These are phyloP conservation scores for Clarias fuscus DNA, from an alignment of 2,797 vertebrate genomes.

Conservation along the genomic window DNA sequence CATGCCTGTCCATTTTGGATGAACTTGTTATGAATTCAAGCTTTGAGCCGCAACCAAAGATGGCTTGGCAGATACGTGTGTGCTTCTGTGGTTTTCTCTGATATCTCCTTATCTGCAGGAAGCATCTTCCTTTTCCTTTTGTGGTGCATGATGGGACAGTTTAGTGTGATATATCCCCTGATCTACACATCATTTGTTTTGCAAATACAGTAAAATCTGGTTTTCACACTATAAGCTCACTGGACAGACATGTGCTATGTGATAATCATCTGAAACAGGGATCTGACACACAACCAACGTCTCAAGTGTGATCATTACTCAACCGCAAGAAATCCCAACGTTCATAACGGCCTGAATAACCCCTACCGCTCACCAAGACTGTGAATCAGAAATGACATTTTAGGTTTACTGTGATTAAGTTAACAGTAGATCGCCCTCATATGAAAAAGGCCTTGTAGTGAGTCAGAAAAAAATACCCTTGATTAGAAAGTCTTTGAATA, in stretches of 20 bases:
- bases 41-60: background rate
- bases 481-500: background rate
- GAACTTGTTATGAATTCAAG: background rate
- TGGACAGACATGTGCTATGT: background rate
- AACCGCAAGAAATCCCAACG: background rate
- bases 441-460: background rate
- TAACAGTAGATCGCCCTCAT: background rate
- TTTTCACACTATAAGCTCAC: background rate
- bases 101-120: background rate
- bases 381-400: constrained; percentile 24
- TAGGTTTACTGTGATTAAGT: background rate
- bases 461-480: constrained; percentile 16
- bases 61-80: background rate
- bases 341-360: background rate
- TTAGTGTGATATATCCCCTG: background rate
- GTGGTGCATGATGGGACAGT: background rate
- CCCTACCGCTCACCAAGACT: constrained; percentile 5
- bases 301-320: background rate
- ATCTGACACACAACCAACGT: background rate
- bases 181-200: background rate
- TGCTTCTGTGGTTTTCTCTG: background rate
- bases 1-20: background rate
- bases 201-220: background rate
- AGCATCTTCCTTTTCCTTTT: background rate
- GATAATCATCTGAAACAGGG: background rate